These are phyloP conservation scores for Calephelis virginiensis DNA, from an alignment of 1,140 invertebrate genomes.

Conservation along the genomic window DNA sequence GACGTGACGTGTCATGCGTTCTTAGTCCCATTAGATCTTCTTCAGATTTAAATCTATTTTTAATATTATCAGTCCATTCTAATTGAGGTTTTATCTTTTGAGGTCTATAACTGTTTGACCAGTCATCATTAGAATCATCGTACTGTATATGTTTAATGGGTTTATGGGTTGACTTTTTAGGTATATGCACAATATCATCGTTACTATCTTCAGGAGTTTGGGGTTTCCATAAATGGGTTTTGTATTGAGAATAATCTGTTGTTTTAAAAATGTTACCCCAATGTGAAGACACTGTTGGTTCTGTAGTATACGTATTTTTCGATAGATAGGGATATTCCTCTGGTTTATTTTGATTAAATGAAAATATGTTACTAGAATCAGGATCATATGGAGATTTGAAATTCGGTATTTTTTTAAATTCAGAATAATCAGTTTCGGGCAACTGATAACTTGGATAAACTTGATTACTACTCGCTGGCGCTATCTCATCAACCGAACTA, in stretches of 20 bases:
- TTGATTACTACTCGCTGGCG: constrained; percentile 58
- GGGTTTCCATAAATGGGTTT: constrained; percentile 45
- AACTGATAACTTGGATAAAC: constrained; percentile 50
- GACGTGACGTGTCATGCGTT: constrained; percentile 60
- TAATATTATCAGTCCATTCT: constrained; percentile 51
- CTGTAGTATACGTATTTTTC: constrained; percentile 46
- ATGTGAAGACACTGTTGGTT: constrained; percentile 44
- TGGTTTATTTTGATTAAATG: constrained; percentile 38
- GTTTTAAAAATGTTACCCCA: constrained; percentile 61
- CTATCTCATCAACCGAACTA: constrained; percentile 49
- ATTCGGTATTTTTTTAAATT: constrained; percentile 45
- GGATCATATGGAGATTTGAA: constrained; percentile 39
- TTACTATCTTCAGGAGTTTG: constrained; percentile 38
- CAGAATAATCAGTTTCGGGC: constrained; percentile 44
- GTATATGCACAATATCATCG: constrained; percentile 58
- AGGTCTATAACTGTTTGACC: constrained; percentile 38
- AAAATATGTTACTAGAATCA: constrained; percentile 33
- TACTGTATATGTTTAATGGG: constrained; percentile 42
- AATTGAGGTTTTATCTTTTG: constrained; percentile 41
- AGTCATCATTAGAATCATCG: constrained; percentile 42
- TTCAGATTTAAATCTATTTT: constrained; percentile 59
- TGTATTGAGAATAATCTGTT: constrained; percentile 41
- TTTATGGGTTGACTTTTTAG: constrained; percentile 47
- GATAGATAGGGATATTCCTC: constrained; percentile 50
- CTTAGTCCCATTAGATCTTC: constrained; percentile 66